Base-by-base conservation (phyloP, 2,797 vertebrate species). In the Sardinella longiceps region DNA sequence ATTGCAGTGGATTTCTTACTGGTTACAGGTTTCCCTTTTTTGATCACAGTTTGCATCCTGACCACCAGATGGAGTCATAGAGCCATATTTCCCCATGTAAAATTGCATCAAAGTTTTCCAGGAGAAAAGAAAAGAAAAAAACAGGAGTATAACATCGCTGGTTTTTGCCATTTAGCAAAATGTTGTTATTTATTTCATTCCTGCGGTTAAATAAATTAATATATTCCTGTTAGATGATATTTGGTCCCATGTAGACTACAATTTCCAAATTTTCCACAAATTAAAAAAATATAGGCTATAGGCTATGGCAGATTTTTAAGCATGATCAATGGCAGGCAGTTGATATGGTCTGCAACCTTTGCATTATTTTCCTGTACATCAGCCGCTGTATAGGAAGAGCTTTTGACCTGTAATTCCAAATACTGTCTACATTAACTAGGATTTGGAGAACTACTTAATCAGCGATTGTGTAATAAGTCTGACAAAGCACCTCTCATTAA, bases 401-500 rank as follows among this genome's bases (percentile, higher is more conserved):
- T 88, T 90, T 91, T 90, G 91, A 30, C 70, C 25, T 20, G 81
- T 94, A 92, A 92, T 88, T 84, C 86, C 90, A 91, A 91, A 92
- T 88, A 88, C 86, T 87, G 87, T 90, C 91, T 92, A 92, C 91
- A 84, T 82, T 80, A 86, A 89, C 50, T 81, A 39, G 92, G 93
- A 90, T 93, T 92, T 92, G 84, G 74, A 88, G 88, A 93, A 91
- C 84, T 85, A 87, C 90, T 86, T 85, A 88, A 85, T 92, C 92
- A 94, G 93, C 92, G 91, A 74, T 89, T 89, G 84, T 90, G 86
- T 5, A 23, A 86, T 87, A 85, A 87, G 89, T 85, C 85, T 86
- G 23, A 82, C 5, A 58, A 50, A 84, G 77, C 28, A 37, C 18
- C 46, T 23, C 77, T 45, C 74, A 33, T 51, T 74, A 15, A 80